Base-by-base conservation (phyloP, 2,888 invertebrate species). In the Eupithecia exiguata region DNA sequence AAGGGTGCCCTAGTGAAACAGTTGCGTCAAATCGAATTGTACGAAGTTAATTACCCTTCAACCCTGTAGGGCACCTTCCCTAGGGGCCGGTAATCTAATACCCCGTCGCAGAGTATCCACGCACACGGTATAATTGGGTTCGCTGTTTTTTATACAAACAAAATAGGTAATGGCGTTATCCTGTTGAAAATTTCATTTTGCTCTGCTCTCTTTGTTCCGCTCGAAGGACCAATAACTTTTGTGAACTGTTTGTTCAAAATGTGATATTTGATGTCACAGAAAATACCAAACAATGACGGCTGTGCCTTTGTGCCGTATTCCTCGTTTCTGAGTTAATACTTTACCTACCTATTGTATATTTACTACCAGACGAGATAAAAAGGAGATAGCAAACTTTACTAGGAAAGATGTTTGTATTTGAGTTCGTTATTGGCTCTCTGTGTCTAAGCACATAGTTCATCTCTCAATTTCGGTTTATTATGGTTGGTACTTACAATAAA, bases 11-110 rank as follows among this genome's bases (percentile, higher is more conserved):
- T 87, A 88, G 87, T 85, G 85, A 87, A 89, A 87, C 88, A 87
- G 88, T 89, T 87, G 88, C 86, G 86, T 79, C 86, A 87, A 88
- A 90, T 91, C 89, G 87, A 90, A 90, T 89, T 88, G 88, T 88
- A 84, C 85, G 85, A 87, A 91, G 90, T 89, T 92, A 92, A 92
- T 92, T 91, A 91, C 85, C 83, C 84, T 80, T 84, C 88, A 86
- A 83, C 83, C 83, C 84, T 89, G 90, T 81, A 88, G 90, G 91
- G 90, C 88, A 83, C 77, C 70, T 14, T 61, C 75, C 53, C 43
- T 68, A 49, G 70, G 75, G 75, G 65, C 25, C 68, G 43, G 70
- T 70, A 72, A 75, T 72, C 58, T 58, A 75, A 72, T 72, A 70
- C 53, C 61, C 49, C 0, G 21, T 38, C 36, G 7, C 46, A 21